phyloP scores from a whole-genome alignment of 2,888 invertebrate species.

The Nephrocerus scutellatus region DNA sequence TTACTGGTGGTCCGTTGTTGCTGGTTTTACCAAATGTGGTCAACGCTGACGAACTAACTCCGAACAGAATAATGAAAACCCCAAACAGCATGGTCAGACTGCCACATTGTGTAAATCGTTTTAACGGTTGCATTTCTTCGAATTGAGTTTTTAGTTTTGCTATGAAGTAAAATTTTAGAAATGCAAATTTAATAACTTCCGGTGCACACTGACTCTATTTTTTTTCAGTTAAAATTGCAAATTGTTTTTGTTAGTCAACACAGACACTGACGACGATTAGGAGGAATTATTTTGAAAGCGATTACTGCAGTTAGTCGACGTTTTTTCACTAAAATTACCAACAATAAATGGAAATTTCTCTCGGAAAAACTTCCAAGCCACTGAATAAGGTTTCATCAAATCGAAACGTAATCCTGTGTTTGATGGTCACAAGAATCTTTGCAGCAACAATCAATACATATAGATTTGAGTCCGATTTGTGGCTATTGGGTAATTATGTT shows the following conservation, averaged over 20 bases:
- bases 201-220: background rate
- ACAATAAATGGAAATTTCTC: slow-evolving; percentile 13
- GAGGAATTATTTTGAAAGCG: too few species aligned
- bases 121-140: slow-evolving; percentile 44
- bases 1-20: slow-evolving; percentile 53
- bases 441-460: too few species aligned
- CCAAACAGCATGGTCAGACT: slow-evolving; percentile 47
- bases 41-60: slow-evolving; percentile 54
- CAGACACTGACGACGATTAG: too few species aligned
- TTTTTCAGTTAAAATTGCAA: too few species aligned
- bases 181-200: background rate
- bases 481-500: too few species aligned
- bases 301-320: too few species aligned
- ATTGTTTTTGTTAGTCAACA: too few species aligned
- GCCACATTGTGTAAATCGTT: slow-evolving; percentile 47
- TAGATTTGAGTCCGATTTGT: too few species aligned
- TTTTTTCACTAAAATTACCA: slow-evolving; percentile 7
- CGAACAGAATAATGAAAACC: slow-evolving; percentile 46
- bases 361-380: slow-evolving; percentile 21
- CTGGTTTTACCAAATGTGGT: slow-evolving; percentile 65
- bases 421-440: background rate
- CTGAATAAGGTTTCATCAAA: slow-evolving; percentile 19
- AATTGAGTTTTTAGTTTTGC: background rate
- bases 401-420: slow-evolving; percentile 1
- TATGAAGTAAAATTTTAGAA: background rate